phyloP scores from a whole-genome alignment of 2,797 vertebrate species.

The Masticophis lateralis region DNA sequence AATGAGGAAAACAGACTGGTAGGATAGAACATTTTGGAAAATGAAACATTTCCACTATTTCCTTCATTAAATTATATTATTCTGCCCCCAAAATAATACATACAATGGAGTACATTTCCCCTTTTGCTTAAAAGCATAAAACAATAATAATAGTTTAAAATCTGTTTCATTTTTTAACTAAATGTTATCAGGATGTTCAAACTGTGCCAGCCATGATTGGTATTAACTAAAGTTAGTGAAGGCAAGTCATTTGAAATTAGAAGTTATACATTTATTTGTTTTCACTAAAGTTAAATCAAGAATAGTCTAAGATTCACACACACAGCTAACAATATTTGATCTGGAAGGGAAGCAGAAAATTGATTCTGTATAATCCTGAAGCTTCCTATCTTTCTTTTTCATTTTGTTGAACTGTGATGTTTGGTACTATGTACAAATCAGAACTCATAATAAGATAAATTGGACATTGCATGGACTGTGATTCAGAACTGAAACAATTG shows the following conservation, averaged over 20 bases:
- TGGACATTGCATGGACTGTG: not conserved
- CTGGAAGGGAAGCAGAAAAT: not conserved
- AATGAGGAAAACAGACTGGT: not conserved
- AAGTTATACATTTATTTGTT: not conserved
- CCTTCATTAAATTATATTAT: not conserved
- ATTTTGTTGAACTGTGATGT: not conserved
- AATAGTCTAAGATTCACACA: not conserved
- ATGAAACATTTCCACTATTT: constrained; percentile 7
- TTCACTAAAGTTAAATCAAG: not conserved
- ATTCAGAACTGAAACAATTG: not conserved
- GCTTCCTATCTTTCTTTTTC: not conserved
- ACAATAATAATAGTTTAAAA: not conserved
- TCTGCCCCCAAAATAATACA: not conserved
- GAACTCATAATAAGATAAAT: not conserved
- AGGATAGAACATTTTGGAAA: not conserved
- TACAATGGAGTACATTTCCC: not conserved
- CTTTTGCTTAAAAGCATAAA: not conserved
- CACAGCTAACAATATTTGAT: not conserved
- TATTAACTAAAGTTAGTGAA: not conserved
- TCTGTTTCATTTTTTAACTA: not conserved
- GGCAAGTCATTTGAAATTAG: not conserved
- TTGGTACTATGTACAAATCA: not conserved
- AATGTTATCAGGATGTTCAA: not conserved
- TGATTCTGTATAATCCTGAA: not conserved
- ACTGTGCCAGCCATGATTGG: not conserved